Percentiles rank a stretch among this genome's conserved stretches.
Conservation (phyloP, 1,140 invertebrate genomes). For the Aphis gossypii region DNA sequence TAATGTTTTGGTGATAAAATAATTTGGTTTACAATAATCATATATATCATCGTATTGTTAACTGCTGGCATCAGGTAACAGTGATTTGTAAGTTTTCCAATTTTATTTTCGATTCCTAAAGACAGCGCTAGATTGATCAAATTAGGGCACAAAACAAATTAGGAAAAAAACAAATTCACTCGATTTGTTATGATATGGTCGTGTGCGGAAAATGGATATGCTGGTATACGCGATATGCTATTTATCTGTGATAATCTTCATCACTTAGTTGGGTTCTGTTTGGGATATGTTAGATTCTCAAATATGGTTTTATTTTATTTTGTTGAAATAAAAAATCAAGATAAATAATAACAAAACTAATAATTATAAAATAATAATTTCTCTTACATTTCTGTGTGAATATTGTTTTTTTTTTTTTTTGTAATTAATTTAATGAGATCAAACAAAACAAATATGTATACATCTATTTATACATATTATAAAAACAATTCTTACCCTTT, state of each 20-base stretch:
- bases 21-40: background rate
- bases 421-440: slow-evolving; percentile 52
- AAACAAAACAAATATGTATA: slow-evolving; percentile 52
- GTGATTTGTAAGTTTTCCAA: background rate
- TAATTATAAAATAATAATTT: background rate
- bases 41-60: background rate
- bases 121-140: background rate
- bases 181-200: slow-evolving; percentile 32
- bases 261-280: background rate
- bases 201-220: slow-evolving; percentile 30
- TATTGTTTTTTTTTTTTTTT: slow-evolving; percentile 29
- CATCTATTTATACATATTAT: background rate
- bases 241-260: background rate
- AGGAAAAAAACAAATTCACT: background rate
- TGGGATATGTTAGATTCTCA: slow-evolving; percentile 43
- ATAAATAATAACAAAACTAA: background rate
- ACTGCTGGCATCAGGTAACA: background rate
- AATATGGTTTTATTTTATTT: slow-evolving; percentile 29
- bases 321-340: slow-evolving; percentile 23
- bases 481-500: slow-evolving; percentile 53
- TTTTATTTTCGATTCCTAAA: background rate
- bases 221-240: slow-evolving; percentile 16
- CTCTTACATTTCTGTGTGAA: background rate
- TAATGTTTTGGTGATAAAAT: slow-evolving; percentile 36
- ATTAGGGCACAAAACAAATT: background rate